These are phyloP conservation scores for Saccostrea glomerata DNA, from an alignment of 1,140 invertebrate genomes.

Conservation along the genomic window DNA sequence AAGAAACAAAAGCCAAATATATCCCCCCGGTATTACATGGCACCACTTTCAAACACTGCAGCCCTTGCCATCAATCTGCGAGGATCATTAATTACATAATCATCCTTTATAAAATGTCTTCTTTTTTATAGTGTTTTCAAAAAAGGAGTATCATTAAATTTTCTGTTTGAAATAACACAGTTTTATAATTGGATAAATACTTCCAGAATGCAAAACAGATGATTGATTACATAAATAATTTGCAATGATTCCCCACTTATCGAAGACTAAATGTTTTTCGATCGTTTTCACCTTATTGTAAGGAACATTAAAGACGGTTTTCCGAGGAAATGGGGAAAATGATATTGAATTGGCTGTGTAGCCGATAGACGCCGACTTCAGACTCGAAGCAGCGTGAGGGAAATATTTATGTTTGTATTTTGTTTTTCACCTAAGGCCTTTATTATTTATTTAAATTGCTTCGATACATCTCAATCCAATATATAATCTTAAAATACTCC, in stretches of 20 bases:
- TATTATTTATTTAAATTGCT: neutral
- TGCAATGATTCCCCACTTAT: neutral
- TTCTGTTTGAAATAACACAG: slow-evolving; percentile 19
- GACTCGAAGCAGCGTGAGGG: neutral
- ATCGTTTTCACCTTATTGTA: neutral
- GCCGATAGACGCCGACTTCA: neutral
- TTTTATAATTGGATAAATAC: slow-evolving; percentile 25
- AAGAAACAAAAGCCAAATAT: slow-evolving; percentile 14
- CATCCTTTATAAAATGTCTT: neutral
- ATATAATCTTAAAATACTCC: too few relatives aligned
- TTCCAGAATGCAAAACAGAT: slow-evolving; percentile 27
- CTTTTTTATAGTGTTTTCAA: neutral
- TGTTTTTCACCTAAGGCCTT: neutral
- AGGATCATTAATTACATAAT: slow-evolving; percentile 23
- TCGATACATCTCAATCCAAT: too few relatives aligned
- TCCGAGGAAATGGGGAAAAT: neutral
- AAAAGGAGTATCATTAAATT: slow-evolving; percentile 16
- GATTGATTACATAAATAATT: slow-evolving; percentile 27
- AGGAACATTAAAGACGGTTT: neutral
- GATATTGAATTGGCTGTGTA: neutral
- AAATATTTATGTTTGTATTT: neutral
- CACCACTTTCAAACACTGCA: neutral
- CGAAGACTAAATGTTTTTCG: slow-evolving; percentile 6
- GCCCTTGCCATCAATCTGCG: neutral
- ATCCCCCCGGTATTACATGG: neutral